Evolutionary conservation across 2,113 vertebrate genomes (phyloP).

Genomic region (Merops nubicus): DNA sequence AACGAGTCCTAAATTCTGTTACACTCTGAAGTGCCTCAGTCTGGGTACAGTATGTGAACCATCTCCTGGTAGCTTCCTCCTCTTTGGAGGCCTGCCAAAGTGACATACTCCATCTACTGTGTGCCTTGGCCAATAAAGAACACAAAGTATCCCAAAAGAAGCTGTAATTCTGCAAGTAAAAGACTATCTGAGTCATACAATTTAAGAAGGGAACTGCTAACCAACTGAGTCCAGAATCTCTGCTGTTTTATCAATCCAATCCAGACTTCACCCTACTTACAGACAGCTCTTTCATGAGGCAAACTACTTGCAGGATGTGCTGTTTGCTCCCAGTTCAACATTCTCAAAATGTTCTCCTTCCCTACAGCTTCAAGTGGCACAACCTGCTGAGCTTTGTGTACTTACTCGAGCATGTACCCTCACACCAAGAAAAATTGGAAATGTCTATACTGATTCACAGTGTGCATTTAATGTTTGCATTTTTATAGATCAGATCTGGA

Average conservation of each 20-base stretch:
- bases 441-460: neutral
- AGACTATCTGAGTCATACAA: neutral
- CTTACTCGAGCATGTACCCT: neutral
- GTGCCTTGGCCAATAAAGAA: neutral
- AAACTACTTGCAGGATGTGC: neutral
- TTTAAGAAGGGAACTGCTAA: neutral
- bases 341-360: neutral
- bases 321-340: neutral
- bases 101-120: neutral
- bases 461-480: neutral
- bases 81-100: neutral
- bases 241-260: neutral
- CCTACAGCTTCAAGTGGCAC: neutral
- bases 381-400: neutral
- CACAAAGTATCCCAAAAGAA: neutral
- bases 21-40: neutral
- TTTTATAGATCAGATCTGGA: neutral
- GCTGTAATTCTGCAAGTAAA: neutral
- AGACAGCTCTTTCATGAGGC: neutral
- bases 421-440: neutral
- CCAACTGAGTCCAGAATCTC: neutral
- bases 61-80: neutral
- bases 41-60: neutral
- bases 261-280: neutral
- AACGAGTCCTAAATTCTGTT: neutral